phyloP scores from a whole-genome alignment of 2,797 vertebrate genomes.

The Enteromius fasciolatus region DNA sequence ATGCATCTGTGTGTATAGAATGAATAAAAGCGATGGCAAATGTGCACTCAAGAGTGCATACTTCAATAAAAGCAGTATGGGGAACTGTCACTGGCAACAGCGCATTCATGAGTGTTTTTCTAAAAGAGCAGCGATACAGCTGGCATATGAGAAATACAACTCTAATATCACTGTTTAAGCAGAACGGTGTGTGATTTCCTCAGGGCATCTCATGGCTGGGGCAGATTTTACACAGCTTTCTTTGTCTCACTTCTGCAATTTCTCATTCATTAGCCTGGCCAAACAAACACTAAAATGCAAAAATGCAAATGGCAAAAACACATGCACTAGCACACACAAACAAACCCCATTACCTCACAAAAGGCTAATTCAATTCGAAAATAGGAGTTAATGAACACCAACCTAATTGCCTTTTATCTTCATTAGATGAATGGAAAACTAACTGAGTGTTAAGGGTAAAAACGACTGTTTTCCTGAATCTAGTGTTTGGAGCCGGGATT shows the following conservation, averaged over 20 bases:
- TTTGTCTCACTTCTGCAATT: slow-evolving; percentile 28
- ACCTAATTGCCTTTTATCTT: slow-evolving; percentile 48
- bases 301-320: slow-evolving; percentile 37
- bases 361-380: slow-evolving; percentile 51
- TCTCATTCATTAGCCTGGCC: slow-evolving; percentile 43
- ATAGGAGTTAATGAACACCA: slow-evolving; percentile 55
- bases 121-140: slow-evolving; percentile 42
- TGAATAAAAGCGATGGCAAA: slow-evolving; percentile 28
- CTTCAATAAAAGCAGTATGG: slow-evolving; percentile 14
- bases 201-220: slow-evolving; percentile 33
- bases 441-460: slow-evolving; percentile 27
- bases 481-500: neutral
- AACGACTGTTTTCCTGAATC: slow-evolving; percentile 23
- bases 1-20: slow-evolving; percentile 12
- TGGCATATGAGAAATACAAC: slow-evolving; percentile 63
- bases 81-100: slow-evolving; percentile 52
- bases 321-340: slow-evolving; percentile 32
- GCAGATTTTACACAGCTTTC: slow-evolving; percentile 54
- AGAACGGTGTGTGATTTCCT: slow-evolving; percentile 59
- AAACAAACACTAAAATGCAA: slow-evolving; percentile 38
- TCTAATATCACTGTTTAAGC: slow-evolving; percentile 64
- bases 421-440: slow-evolving; percentile 39
- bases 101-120: slow-evolving; percentile 54
- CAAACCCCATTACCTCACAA: slow-evolving; percentile 34
- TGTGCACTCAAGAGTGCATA: slow-evolving; percentile 40